phyloP scores from a whole-genome alignment of 2,113 vertebrate species.

The Peromyscus californicus region DNA sequence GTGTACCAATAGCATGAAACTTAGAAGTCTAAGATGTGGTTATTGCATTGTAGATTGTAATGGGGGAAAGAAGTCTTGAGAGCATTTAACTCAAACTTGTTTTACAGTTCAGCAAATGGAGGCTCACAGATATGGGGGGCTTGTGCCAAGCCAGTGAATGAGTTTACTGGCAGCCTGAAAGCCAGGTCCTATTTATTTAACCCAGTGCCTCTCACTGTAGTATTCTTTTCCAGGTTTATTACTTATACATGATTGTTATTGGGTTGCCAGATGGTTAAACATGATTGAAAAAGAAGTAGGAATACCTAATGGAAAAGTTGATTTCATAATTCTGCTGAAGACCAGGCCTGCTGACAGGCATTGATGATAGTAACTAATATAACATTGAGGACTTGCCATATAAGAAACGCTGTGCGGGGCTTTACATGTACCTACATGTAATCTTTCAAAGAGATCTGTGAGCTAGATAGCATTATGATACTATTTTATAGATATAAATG shows the following conservation, averaged over 20 bases:
- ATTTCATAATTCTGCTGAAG: conserved; percentile 22
- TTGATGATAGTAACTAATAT: not conserved
- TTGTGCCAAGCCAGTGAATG: conserved; percentile 18
- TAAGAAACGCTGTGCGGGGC: not conserved
- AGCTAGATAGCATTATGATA: not conserved
- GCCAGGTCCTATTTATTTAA: conserved; percentile 36
- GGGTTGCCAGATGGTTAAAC: conserved; percentile 9
- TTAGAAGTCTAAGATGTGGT: not conserved
- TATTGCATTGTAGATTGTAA: not conserved
- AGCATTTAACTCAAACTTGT: not conserved
- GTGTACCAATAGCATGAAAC: not conserved
- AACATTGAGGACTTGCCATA: not conserved
- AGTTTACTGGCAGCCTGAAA: not conserved
- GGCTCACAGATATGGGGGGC: not conserved
- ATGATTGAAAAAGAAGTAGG: conserved; percentile 58
- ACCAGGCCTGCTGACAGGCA: not conserved
- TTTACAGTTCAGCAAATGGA: not conserved
- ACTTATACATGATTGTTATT: conserved; percentile 16
- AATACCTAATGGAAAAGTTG: conserved; percentile 22
- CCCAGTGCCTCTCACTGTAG: not conserved
- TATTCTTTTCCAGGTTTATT: conserved; percentile 28
- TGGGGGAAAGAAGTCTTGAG: not conserved
- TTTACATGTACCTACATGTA: not conserved
- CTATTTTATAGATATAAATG: not conserved
- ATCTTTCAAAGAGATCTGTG: not conserved